Evolutionary conservation across 2,888 invertebrate genomes (phyloP).

Genomic region (Hedya salicella): DNA sequence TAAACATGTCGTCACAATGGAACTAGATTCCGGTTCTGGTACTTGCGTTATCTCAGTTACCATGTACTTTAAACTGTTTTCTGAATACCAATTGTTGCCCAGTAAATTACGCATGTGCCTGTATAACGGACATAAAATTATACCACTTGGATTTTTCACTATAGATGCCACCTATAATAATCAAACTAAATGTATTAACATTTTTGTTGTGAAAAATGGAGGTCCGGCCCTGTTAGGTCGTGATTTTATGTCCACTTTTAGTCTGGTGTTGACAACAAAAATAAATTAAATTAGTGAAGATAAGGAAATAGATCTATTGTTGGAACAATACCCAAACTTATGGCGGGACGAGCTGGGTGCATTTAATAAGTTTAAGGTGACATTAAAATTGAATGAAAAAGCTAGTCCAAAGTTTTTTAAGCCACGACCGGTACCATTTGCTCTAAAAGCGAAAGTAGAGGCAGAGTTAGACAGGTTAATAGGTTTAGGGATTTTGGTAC

Average conservation of each 20-base stretch:
- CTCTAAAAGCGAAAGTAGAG: neutral
- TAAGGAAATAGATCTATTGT: slow-evolving; percentile 15
- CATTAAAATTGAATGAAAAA: slow-evolving; percentile 43
- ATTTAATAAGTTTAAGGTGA: slow-evolving; percentile 46
- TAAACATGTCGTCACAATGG: neutral
- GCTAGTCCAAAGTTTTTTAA: slow-evolving; percentile 45
- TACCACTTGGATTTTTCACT: neutral
- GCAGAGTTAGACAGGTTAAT: neutral
- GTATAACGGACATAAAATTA: slow-evolving; percentile 12
- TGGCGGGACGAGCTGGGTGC: slow-evolving; percentile 45
- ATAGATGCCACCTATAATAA: neutral
- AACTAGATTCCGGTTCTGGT: slow-evolving; percentile 7
- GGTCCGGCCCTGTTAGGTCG: slow-evolving; percentile 46
- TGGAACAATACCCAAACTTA: slow-evolving; percentile 36
- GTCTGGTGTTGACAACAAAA: slow-evolving; percentile 28
- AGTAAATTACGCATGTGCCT: slow-evolving; percentile 3
- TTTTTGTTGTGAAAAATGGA: slow-evolving; percentile 47
- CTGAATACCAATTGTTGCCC: neutral
- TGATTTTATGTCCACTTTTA: slow-evolving; percentile 47
- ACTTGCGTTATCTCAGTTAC: neutral
- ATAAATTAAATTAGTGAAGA: slow-evolving; percentile 23
- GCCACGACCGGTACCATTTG: neutral
- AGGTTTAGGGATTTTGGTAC: neutral
- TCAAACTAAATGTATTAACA: neutral
- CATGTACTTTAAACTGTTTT: neutral